A percentile compares a stretch with the other conserved stretches of the same genome.
These are phyloP conservation scores for Acromyrmex heyeri DNA, from an alignment of 1,140 invertebrate genomes.

Conservation along the genomic window DNA sequence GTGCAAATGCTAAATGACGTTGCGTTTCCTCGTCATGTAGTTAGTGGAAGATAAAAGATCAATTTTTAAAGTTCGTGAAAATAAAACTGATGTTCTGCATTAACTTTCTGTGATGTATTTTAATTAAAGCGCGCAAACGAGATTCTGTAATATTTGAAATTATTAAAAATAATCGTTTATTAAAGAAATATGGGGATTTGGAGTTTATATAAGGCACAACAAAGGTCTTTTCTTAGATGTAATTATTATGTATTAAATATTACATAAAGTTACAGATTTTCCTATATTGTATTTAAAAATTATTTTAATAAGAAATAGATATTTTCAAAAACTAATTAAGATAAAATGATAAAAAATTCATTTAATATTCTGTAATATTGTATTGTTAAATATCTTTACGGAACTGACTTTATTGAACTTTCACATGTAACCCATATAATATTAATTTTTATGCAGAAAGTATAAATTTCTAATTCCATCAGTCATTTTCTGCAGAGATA, in stretches of 20 bases:
- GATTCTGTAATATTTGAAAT: not conserved
- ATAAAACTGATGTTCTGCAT: not conserved
- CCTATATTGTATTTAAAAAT: too few species aligned
- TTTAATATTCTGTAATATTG: too few species aligned
- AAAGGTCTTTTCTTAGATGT: not conserved
- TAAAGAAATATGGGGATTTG: not conserved
- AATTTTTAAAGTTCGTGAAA: slow-evolving; percentile 1
- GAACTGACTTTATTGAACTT: too few species aligned
- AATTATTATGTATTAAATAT: slow-evolving; percentile 3
- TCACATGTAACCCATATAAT: too few species aligned
- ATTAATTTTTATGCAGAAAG: too few species aligned
- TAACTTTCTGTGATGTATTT: not conserved
- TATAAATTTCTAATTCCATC: too few species aligned
- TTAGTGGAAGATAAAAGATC: slow-evolving; percentile 13
- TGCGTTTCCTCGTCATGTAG: not conserved
- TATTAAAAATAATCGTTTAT: not conserved
- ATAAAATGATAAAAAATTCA: not conserved
- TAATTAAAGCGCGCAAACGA: slow-evolving; percentile 1
- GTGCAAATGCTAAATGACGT: slow-evolving; percentile 15
- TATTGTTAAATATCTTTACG: too few species aligned
- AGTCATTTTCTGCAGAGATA: too few species aligned
- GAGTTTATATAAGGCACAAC: not conserved
- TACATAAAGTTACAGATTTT: not conserved
- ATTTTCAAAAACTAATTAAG: not conserved
- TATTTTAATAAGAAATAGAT: too few species aligned